Evolutionary conservation across 2,888 invertebrate species (phyloP).

Genomic region (Rapana venosa): DNA sequence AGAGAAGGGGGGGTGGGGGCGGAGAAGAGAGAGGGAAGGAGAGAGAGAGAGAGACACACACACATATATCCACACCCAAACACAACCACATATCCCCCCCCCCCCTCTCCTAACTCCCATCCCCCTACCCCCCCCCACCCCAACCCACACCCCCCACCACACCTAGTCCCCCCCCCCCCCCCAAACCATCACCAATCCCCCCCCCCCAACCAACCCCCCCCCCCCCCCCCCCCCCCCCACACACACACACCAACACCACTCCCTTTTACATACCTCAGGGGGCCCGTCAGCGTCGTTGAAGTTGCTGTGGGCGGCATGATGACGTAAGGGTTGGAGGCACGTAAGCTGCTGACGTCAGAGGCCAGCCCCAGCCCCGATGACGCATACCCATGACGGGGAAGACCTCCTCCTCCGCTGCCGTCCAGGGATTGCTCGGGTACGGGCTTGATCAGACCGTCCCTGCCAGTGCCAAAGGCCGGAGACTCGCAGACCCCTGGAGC

Average conservation of each 20-base stretch:
- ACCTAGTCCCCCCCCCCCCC: neutral
- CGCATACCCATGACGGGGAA: too few species aligned
- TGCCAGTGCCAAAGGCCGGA: slow-evolving; percentile 41
- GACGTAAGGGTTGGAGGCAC: slow-evolving; percentile 48
- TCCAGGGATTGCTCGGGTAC: slow-evolving; percentile 36
- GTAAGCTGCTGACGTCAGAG: slow-evolving; percentile 30
- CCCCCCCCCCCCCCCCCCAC: neutral
- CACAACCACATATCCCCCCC: neutral
- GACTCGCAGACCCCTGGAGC: slow-evolving; percentile 50
- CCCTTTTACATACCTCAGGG: slow-evolving; percentile 41
- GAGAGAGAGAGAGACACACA: neutral
- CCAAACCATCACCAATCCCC: neutral
- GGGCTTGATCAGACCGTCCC: slow-evolving; percentile 34
- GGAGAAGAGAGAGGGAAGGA: neutral
- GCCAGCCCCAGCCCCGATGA: neutral
- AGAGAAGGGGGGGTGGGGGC: neutral
- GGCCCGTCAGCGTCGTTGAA: slow-evolving; percentile 43
- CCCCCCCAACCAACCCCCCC: neutral
- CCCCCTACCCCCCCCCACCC: neutral
- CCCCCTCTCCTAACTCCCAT: neutral
- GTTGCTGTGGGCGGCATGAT: slow-evolving; percentile 44
- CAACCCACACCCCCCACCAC: neutral
- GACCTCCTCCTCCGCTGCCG: neutral
- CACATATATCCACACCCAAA: too few species aligned
- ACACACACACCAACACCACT: neutral